phyloP scores from a whole-genome alignment of 1,140 invertebrate genomes.

The Medauroidea extradentata region DNA sequence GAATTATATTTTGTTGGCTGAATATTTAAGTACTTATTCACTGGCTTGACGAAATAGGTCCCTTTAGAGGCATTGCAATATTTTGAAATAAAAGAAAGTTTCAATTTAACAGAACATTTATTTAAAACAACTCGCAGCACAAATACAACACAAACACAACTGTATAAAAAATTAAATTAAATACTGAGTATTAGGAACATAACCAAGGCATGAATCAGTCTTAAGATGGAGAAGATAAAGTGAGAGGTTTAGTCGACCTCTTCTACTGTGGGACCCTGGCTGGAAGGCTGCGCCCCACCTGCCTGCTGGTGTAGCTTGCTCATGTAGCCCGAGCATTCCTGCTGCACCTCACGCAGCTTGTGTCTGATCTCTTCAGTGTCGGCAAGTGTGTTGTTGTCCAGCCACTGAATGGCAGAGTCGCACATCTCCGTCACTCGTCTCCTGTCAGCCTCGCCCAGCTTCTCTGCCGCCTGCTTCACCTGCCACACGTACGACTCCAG shows the following conservation, averaged over 20 bases:
- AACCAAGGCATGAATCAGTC: too few species aligned
- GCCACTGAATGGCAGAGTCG: conserved; percentile 35
- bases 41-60: too few species aligned
- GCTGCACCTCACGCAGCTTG: conserved; percentile 44
- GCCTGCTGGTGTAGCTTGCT: conserved; percentile 43
- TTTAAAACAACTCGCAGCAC: too few species aligned
- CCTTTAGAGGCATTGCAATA: too few species aligned
- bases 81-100: too few species aligned
- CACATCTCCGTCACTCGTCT: neutral
- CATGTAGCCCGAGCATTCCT: conserved; percentile 46
- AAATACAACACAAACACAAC: too few species aligned
- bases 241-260: conserved; percentile 4
- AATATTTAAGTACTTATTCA: too few species aligned
- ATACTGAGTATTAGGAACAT: too few species aligned
- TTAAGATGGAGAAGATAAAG: too few species aligned
- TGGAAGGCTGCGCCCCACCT: neutral
- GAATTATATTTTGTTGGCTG: too few species aligned
- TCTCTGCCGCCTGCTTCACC: conserved; percentile 53
- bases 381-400: conserved; percentile 50
- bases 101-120: too few species aligned
- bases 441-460: neutral
- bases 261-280: neutral
- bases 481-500: conserved; percentile 70
- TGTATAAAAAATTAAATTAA: too few species aligned
- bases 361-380: conserved; percentile 45